Base-by-base conservation (phyloP, 1,140 invertebrate genomes). In the Drosophila insularis region DNA sequence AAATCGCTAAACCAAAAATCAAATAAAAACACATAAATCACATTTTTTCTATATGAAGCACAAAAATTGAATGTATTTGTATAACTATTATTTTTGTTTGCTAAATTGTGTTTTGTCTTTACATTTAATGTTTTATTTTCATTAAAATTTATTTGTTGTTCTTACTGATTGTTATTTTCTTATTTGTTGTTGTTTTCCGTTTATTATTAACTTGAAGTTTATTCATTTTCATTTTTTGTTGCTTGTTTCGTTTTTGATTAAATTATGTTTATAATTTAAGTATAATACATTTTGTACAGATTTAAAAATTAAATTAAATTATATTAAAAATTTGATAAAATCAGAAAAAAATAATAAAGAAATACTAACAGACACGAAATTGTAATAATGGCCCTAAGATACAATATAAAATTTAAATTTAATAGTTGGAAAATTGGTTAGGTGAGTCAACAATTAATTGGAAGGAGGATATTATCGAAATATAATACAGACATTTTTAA, bases 211-310 rank as follows among this genome's bases (percentile, higher is more conserved):
- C 77, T 89, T 89, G 71, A 72, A 80, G 84, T 89, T 89, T 74
- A 84, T 77, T 86, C 31, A 21, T 27, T 32, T 60, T 69, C 27
- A 14, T 31, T 35, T 21, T 32, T 62, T 31, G 31, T 32, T 50
- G 19, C 19, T 55, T 35, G 43, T 73, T 64, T n/a, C 5, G 5
- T 63, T 50, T 77, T 64, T 74, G 63, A 71, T 86, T 74, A 86
- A 79, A 87, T 73, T 89, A 87, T 81, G 68, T 71, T 87, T 87
- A 89, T 80, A 89, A 89, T 89, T 89, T 89, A 89, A 84, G 77
- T 89, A 89, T 89, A 89, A 89, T 89, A 89, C 84, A 89, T 89
- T 87, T 89, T 89, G 84, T 89, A 89, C 84, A 89, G 70, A 80
- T 71, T 87, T 89, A 84, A 89, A 78, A 82, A 89, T 89, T 84